A percentile compares a stretch with the other conserved stretches of the same genome.
phyloP scores from a whole-genome alignment of 2,113 vertebrate genomes.

The Columbina picui region DNA sequence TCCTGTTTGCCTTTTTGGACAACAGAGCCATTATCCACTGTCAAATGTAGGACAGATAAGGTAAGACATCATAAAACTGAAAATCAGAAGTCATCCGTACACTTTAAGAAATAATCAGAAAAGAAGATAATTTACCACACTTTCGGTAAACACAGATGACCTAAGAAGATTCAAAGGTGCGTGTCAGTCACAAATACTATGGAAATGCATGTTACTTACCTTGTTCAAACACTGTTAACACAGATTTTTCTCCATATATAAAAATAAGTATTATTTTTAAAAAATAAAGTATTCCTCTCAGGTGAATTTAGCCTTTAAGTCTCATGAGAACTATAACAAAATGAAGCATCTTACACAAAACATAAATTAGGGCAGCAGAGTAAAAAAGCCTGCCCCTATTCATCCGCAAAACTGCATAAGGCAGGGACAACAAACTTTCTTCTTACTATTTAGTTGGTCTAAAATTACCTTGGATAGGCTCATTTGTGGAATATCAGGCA shows the following conservation, averaged over 20 bases:
- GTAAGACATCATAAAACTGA: not conserved
- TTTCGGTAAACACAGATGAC: not conserved
- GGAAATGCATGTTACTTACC: not conserved
- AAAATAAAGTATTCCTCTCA: not conserved
- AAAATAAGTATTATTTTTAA: not conserved
- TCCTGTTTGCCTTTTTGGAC: not conserved
- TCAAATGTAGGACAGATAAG: not conserved
- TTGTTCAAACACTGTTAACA: not conserved
- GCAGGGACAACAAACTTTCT: not conserved
- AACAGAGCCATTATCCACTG: not conserved
- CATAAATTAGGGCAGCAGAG: not conserved
- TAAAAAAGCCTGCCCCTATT: not conserved
- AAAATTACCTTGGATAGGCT: not conserved
- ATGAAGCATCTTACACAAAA: not conserved
- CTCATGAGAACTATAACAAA: not conserved
- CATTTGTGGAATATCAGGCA: not conserved
- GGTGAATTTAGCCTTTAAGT: not conserved
- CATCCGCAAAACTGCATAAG: not conserved
- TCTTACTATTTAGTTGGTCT: not conserved
- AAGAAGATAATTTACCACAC: not conserved
- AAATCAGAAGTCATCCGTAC: not conserved
- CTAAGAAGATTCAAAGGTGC: not conserved
- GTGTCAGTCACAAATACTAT: not conserved
- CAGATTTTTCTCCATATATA: not conserved
- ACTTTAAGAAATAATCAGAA: slow-evolving; percentile 1